Base-by-base conservation (phyloP, 2,797 vertebrate genomes). In the Leptatherina wallacei region DNA sequence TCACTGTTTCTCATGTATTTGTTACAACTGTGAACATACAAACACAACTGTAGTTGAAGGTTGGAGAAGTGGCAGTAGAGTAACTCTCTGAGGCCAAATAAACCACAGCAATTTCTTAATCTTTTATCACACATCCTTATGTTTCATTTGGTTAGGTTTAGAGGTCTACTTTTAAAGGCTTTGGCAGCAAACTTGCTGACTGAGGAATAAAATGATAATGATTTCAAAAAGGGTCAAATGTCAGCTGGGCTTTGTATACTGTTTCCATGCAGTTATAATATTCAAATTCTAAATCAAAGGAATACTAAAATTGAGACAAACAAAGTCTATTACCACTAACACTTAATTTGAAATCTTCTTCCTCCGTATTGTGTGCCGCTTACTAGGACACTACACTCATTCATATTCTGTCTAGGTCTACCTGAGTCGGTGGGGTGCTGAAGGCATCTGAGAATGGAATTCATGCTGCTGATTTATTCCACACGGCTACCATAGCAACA, bases 401-500 rank as follows among this genome's bases (percentile, higher is more conserved):
- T 91, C 79, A 81, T 65, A 91, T 90, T 91, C 89, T 30, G 80
- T 68, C 66, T 51, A 16, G 73, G 78, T 90, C 80, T 75, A 89
- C 89, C 85, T 90, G 84, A 83, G 80, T 84, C 77, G 14, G 83
- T 64, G 67, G 88, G 90, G 84, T 69, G 84, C 86, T 86, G 80
- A 85, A 88, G 85, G 86, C 90, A 80, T 87, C 79, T 85, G 70
- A 92, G 80, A 86, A 81, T 76, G 69, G 75, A 88, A 89, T 88
- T 85, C 78, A 85, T 80, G 83, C 79, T 74, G 75, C 84, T 86
- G 80, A 91, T 92, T 85, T 90, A 90, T 90, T 91, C 85, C 86
- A 83, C 87, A 89, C 83, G 85, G 93, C 90, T 93, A 77, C 93
- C 93, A 94, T 94, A 91, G 91, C 91, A 94, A 94, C 91, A 90